A percentile compares a stretch with the other conserved stretches of the same genome.
These are phyloP conservation scores for Microtus oregoni DNA, from an alignment of 2,113 vertebrate species.

Conservation along the genomic window DNA sequence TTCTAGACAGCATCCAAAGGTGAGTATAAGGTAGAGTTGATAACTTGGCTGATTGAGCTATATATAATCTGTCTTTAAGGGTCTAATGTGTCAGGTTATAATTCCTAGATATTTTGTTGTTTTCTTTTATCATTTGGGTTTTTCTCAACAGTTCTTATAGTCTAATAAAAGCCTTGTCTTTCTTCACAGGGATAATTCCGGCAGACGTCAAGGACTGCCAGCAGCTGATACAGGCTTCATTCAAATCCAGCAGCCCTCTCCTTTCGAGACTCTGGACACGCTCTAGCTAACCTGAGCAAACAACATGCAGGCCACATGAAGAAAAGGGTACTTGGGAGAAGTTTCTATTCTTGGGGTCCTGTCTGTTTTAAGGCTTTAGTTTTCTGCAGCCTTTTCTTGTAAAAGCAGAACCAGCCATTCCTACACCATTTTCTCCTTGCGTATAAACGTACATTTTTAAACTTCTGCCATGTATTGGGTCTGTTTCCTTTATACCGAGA, in stretches of 20 bases:
- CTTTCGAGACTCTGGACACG: conserved; percentile 42
- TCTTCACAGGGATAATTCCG: conserved; percentile 34
- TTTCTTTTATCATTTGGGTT: neutral
- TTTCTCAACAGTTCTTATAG: neutral
- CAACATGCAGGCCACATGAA: neutral
- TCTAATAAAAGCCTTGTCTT: conserved; percentile 18
- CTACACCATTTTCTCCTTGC: neutral
- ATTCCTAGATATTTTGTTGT: neutral
- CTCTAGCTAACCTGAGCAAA: neutral
- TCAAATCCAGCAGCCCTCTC: conserved; percentile 15
- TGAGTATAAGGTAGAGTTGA: conserved; percentile 46
- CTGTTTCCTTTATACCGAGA: neutral
- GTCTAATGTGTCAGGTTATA: conserved; percentile 25
- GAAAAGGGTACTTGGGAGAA: conserved; percentile 36
- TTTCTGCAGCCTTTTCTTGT: neutral
- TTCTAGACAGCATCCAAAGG: conserved; percentile 50
- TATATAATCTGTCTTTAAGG: neutral
- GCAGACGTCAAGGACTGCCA: neutral
- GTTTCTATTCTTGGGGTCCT: neutral
- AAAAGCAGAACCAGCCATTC: conserved; percentile 19
- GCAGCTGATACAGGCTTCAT: conserved; percentile 9
- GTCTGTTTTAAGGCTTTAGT: conserved; percentile 31
- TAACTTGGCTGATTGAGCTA: conserved; percentile 18
- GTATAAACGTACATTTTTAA: neutral
- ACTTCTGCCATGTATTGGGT: neutral